Evolutionary conservation across 2,888 invertebrate genomes (phyloP), one percentile per base, ranked within the genome.

Genomic region (Stegophylla sp.): DNA sequence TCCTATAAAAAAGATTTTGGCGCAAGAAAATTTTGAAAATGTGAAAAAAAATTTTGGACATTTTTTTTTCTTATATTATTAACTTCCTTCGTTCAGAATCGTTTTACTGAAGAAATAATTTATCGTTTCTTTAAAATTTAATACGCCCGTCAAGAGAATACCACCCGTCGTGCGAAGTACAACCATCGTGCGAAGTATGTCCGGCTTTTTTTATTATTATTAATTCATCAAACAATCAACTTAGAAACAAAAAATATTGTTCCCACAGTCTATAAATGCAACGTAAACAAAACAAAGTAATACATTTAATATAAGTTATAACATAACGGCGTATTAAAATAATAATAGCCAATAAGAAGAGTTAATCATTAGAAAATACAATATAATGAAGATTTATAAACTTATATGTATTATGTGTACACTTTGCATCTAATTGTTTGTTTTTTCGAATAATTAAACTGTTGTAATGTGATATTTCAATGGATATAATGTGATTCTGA

Each of bases 381-480:
- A 34, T 10, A 28, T 53, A 34, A 34, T 41, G 13, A 28, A 28
- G 4, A 10, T 10, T 23, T 34, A 34, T 64, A 17, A 26, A n/a
- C n/a, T 2, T n/a, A 51, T 45, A 15, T 48, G 17, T 48, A 28
- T 26, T 17, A 20, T 53, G 12, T 56, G 23, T 56, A 12, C 20
- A 69, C n/a, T n/a, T 26, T 7, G 12, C n/a, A 51, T 67, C n/a
- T n/a, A 34, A 4, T 23, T 20, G 15, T 53, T 48, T 67, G 13
- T 71, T 53, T 71, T n/a, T 56, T 41, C 53, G 41, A 13, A 63
- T 48, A 48, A 63, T 74, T 48, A 3, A 74, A 63, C 20, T 45
- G 48, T 5, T 51, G 63, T 64, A 75, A 75, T 43, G 51, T n/a
- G 64, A 75, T 75, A 64, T 51, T 53, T 41, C 51, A 64, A 74